Evolutionary conservation across 2,797 vertebrate genomes (phyloP).

Genomic region (Acestrorhynchus altus): DNA sequence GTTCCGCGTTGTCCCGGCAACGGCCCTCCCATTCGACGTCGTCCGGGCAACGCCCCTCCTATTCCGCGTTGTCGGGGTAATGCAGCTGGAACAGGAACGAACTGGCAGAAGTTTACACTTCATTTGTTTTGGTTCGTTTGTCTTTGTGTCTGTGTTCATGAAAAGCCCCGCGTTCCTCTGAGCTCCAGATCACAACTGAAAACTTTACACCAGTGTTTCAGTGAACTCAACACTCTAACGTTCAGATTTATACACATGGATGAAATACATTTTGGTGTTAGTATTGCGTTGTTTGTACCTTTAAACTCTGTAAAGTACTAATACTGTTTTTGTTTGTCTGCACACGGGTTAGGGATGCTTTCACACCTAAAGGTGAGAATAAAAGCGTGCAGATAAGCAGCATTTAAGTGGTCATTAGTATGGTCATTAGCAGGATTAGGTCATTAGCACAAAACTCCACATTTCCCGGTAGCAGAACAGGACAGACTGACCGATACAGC

Average conservation of each 20-base stretch:
- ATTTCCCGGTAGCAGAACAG: not conserved
- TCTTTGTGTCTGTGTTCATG: not conserved
- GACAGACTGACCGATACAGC: not conserved
- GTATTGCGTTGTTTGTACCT: no score
- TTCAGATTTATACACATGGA: no score
- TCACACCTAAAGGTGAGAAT: no score
- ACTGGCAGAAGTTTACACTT: not conserved
- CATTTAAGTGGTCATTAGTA: not conserved
- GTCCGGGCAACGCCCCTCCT: conserved; percentile 60
- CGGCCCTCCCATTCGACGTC: conserved; percentile 63
- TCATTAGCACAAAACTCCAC: not conserved
- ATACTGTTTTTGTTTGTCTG: no score
- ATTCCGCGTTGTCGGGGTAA: conserved; percentile 70
- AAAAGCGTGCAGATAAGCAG: not conserved
- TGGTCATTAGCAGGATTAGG: not conserved
- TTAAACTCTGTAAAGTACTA: no score
- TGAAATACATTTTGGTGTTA: no score
- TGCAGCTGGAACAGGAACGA: conserved; percentile 1
- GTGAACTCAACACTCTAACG: no score
- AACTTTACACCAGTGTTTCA: no score
- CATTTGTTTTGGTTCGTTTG: not conserved
- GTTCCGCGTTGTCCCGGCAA: conserved; percentile 71
- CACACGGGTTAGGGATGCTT: no score
- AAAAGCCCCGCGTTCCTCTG: not conserved
- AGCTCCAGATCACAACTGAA: no score